A percentile compares a stretch with the other conserved stretches of the same genome.
phyloP scores from a whole-genome alignment of 2,113 vertebrate species.

The Climacteris rufus region DNA sequence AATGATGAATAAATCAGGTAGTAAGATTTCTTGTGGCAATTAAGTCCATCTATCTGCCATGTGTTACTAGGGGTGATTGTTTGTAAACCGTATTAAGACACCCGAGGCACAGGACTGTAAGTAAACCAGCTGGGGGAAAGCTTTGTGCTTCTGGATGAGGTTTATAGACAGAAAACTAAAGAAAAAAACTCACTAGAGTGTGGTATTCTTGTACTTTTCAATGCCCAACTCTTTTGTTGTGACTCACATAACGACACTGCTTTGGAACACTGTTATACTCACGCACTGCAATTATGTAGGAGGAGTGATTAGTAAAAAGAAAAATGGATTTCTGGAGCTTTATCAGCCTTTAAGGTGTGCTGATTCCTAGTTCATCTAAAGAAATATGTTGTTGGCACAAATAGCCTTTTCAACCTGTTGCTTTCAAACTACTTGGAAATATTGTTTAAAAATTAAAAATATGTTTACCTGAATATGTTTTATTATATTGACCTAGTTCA shows the following conservation, averaged over 20 bases:
- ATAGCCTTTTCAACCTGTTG: not conserved
- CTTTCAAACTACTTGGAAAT: not conserved
- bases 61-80: not conserved
- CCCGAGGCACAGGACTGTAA: not conserved
- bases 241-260: rapidly evolving
- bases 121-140: not conserved
- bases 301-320: not conserved
- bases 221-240: not conserved
- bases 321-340: not conserved
- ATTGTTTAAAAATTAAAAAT: not conserved
- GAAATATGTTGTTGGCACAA: not conserved
- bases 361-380: not conserved
- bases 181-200: not conserved
- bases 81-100: not conserved
- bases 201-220: not conserved
- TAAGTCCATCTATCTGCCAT: not conserved
- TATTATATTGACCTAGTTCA: not conserved
- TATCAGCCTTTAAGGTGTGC: not conserved
- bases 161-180: not conserved
- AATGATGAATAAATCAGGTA: not conserved
- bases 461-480: not conserved
- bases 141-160: not conserved
- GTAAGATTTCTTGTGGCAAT: not conserved
- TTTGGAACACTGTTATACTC: not conserved
- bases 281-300: not conserved